Evolutionary conservation across 2,888 invertebrate genomes (phyloP).

Genomic region (Philereme transversata): DNA sequence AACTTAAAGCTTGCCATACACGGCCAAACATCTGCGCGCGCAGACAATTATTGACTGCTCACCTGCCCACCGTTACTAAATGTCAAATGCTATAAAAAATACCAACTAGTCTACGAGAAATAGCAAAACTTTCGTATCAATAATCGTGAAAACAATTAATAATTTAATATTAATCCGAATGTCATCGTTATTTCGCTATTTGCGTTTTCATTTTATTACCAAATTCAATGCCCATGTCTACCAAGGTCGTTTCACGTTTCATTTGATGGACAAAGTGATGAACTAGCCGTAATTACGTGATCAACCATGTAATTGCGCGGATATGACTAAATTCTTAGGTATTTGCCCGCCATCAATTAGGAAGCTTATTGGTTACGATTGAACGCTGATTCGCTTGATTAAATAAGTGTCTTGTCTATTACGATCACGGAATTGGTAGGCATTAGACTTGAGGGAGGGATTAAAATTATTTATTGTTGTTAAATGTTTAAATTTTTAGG

Average conservation of each 20-base stretch:
- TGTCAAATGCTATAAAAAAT: conserved; percentile 59
- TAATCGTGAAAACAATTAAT: too few species aligned
- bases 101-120: neutral
- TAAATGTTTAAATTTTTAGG: too few species aligned
- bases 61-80: conserved; percentile 75
- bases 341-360: conserved; percentile 25
- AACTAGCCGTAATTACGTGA: conserved; percentile 33
- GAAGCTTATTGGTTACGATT: conserved; percentile 6
- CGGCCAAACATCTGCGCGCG: conserved; percentile 67
- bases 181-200: too few species aligned
- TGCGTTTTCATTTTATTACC: too few species aligned
- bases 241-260: conserved; percentile 53
- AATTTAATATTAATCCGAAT: too few species aligned
- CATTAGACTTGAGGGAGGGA: neutral
- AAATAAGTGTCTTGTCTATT: conserved; percentile 9
- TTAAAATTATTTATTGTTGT: too few species aligned
- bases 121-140: too few species aligned
- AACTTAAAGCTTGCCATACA: conserved; percentile 52
- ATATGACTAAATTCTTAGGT: conserved; percentile 40
- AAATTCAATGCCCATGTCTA: conserved; percentile 59
- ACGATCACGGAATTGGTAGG: conserved; percentile 4
- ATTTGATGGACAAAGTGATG: conserved; percentile 48
- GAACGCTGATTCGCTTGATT: conserved; percentile 15
- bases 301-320: conserved; percentile 30
- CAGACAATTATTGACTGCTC: conserved; percentile 57